phyloP scores from a whole-genome alignment of 2,113 vertebrate genomes.

The Lophura nycthemera region DNA sequence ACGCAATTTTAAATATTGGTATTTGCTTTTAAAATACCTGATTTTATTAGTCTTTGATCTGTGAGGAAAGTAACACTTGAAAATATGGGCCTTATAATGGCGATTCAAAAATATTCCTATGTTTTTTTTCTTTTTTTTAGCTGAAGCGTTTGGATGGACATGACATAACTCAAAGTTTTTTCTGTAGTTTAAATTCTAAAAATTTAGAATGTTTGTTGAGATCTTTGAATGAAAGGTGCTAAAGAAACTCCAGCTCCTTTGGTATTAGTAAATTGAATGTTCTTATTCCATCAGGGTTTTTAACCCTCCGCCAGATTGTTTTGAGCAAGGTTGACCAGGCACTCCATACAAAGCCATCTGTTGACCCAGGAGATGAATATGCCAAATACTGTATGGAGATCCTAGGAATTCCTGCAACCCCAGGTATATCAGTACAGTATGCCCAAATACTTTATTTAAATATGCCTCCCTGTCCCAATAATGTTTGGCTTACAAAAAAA shows the following conservation, averaged over 20 bases:
- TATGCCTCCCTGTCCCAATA: neutral
- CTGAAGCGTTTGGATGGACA: neutral
- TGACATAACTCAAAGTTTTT: neutral
- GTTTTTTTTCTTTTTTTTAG: neutral
- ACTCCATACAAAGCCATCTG: conserved; percentile 81
- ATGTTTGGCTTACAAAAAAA: neutral
- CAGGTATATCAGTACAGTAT: conserved; percentile 78
- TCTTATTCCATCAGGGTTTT: conserved; percentile 80
- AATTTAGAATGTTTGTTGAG: neutral
- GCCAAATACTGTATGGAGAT: conserved; percentile 87
- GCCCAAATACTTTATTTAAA: neutral
- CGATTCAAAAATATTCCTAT: neutral
- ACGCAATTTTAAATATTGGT: neutral
- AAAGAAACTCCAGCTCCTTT: neutral
- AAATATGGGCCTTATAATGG: neutral
- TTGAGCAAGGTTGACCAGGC: conserved; percentile 94
- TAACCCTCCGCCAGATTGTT: conserved; percentile 94
- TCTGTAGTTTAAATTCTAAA: neutral
- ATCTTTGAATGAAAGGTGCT: neutral
- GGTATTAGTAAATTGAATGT: neutral
- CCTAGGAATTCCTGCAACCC: conserved; percentile 90
- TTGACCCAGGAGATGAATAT: conserved; percentile 88
- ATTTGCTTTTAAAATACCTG: neutral
- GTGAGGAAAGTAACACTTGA: neutral
- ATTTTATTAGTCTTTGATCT: neutral